Evolutionary conservation across 2,888 invertebrate genomes (phyloP).

Genomic region (Coenonympha glycerion): DNA sequence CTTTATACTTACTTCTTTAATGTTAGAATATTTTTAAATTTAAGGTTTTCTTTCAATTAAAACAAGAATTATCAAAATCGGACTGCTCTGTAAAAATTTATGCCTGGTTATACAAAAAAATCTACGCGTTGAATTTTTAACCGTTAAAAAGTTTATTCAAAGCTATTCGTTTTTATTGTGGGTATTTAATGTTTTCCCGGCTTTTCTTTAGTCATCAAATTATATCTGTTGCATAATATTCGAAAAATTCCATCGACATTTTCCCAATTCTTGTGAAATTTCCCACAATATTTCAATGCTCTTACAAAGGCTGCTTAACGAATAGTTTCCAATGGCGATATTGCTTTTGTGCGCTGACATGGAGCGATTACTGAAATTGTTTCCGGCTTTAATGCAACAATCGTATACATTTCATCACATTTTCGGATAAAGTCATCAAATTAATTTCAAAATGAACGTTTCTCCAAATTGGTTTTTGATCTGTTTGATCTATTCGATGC

Average conservation of each 20-base stretch:
- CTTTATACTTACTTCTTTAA: no score
- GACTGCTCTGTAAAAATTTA: no score
- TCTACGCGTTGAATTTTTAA: no score
- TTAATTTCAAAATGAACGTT: conserved; percentile 32
- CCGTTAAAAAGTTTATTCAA: neutral
- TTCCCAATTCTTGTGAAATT: conserved; percentile 2
- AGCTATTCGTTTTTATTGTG: no score
- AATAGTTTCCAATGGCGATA: conserved; percentile 62
- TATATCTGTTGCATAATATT: neutral
- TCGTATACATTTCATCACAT: conserved; percentile 42
- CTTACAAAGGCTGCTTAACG: conserved; percentile 61
- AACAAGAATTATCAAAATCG: no score
- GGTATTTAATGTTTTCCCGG: neutral
- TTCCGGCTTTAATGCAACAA: conserved; percentile 44
- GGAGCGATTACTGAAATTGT: conserved; percentile 56
- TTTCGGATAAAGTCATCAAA: conserved; percentile 37
- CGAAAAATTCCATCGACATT: conserved; percentile 34
- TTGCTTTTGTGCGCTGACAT: conserved; percentile 64
- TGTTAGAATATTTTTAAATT: no score
- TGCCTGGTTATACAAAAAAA: no score
- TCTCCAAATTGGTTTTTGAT: conserved; percentile 7
- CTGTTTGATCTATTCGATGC: conserved; percentile 1
- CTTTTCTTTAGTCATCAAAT: neutral
- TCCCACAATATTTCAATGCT: conserved; percentile 37
- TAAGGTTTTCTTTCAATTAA: no score